Evolutionary conservation across 1,140 invertebrate genomes (phyloP), one percentile per base, ranked within the genome.

Genomic region (Spodoptera litura): DNA sequence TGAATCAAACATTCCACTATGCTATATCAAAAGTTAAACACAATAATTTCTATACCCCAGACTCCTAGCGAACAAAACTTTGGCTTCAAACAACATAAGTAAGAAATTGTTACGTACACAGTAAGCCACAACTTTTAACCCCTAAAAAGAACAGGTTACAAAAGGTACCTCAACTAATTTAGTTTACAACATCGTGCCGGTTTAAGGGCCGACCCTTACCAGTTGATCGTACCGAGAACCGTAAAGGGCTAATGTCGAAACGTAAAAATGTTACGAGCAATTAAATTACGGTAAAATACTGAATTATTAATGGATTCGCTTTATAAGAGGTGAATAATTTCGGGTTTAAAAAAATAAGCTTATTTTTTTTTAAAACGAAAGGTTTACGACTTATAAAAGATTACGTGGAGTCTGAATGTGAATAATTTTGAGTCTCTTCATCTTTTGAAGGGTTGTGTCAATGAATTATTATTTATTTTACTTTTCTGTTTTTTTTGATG

Each of bases 251-350:
- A 68, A 68, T 68, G 64, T 68, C 49, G 49, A 12, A 25, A 52
- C 15, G 49, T 52, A 68, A 68, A 64, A 68, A 51, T 52, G 44
- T 52, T 68, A 68, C 64, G 64, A 68, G 3, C 49, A 51, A 68
- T 68, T 68, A 51, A 51, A 52, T 51, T 3, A 52, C 44, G 44
- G 64, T 51, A 25, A 52, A 27, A 49, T 68, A 27, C 20, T 52
- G 49, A 68, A 68, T 68, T 68, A 68, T 68, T 68, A 68, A 52
- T 51, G 44, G 51, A 4, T 6, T 27, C 4, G 5, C 4, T 68
- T 68, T 68, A 68, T 52, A 11, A 27, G 49, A 52, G 20, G 58
- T 61, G 15, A n/a, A 64, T 68, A 25, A 68, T 52, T 68, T 68
- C 3, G 44, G 49, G 12, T 68, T 51, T 44, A 44, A 44, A 52